Evolutionary conservation across 2,113 vertebrate genomes (phyloP).

Genomic region (Petrocephalus microphthalmus): DNA sequence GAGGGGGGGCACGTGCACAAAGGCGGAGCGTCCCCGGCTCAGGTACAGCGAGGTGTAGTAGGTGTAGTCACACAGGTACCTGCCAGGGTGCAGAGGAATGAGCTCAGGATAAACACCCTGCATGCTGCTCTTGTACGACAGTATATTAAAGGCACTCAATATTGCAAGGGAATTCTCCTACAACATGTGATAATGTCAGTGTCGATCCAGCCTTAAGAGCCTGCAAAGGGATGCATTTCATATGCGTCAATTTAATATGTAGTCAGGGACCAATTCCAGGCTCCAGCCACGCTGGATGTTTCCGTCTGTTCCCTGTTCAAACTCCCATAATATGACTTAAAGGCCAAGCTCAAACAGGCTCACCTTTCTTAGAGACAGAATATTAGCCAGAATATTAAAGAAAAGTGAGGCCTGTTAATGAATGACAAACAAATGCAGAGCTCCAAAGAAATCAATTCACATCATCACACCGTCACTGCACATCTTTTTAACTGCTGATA

Average conservation of each 20-base stretch:
- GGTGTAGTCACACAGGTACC: conserved; percentile 92
- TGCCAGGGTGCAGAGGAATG: conserved; percentile 32
- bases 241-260: background rate
- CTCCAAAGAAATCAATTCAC: background rate
- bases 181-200: background rate
- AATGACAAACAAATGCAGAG: background rate
- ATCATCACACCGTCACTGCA: background rate
- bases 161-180: background rate
- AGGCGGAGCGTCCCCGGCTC: conserved; percentile 70
- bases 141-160: background rate
- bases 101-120: background rate
- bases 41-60: conserved; percentile 86
- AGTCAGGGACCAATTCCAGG: background rate
- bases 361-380: background rate
- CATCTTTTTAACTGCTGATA: background rate
- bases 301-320: background rate
- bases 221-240: background rate
- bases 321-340: background rate
- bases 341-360: background rate
- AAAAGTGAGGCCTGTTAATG: background rate
- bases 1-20: conserved; percentile 84
- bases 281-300: background rate
- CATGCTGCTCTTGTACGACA: background rate
- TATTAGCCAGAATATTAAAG: background rate
- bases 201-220: background rate